A percentile compares a stretch with the other conserved stretches of the same genome.
Evolutionary conservation across 2,113 vertebrate species (phyloP).

Genomic region (Sinocyclocheilus grahami): DNA sequence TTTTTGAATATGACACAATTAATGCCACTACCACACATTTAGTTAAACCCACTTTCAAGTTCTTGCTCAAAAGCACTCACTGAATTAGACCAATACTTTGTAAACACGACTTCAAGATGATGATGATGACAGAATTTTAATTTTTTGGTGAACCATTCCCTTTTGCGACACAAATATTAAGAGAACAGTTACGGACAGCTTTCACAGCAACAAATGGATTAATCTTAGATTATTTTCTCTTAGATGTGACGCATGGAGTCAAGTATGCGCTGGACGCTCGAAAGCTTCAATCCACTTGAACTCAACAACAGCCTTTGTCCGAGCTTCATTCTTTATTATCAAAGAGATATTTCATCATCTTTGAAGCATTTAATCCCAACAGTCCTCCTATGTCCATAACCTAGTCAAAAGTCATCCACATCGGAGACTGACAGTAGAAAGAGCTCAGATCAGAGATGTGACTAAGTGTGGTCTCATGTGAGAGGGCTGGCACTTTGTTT

Average conservation of each 20-base stretch:
- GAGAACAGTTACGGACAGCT: neutral
- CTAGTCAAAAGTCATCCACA: neutral
- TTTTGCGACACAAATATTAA: neutral
- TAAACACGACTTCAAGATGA: neutral
- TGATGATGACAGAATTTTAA: neutral
- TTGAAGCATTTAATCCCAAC: constrained; percentile 34
- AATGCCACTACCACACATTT: neutral
- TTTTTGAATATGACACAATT: no score
- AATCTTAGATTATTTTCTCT: neutral
- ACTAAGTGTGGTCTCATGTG: neutral
- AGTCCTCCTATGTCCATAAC: neutral
- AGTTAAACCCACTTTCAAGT: neutral
- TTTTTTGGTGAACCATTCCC: neutral
- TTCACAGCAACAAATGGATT: neutral
- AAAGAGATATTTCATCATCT: constrained; percentile 34
- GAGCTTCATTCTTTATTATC: constrained; percentile 31
- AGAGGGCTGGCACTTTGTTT: neutral
- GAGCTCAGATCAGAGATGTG: constrained; percentile 5
- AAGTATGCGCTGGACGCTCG: neutral
- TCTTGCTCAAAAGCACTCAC: neutral
- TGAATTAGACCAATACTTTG: neutral
- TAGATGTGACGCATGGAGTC: neutral
- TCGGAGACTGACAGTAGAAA: neutral
- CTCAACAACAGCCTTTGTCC: constrained; percentile 20
- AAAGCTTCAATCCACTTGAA: constrained; percentile 10